Conservation (phyloP, 1,140 invertebrate genomes). For the Caerostris darwini region DNA sequence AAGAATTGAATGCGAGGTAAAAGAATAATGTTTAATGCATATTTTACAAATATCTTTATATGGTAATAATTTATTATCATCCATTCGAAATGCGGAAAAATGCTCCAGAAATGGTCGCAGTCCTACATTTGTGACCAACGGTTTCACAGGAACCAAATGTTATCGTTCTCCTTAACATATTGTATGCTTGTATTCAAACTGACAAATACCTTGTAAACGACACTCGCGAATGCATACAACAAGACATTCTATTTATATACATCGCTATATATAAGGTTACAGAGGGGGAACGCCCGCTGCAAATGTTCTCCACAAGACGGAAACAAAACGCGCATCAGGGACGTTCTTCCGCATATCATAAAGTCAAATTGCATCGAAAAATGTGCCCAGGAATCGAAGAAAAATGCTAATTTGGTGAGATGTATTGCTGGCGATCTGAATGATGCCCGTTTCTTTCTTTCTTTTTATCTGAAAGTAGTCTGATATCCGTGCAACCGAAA, state of each 20-base stretch:
- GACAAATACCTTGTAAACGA: background rate
- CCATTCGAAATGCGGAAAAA: too few relatives aligned
- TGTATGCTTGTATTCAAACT: background rate
- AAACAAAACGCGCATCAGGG: background rate
- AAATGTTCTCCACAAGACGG: background rate
- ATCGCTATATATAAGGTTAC: constrained; percentile 13
- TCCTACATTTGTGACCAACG: too few relatives aligned
- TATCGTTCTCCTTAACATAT: background rate
- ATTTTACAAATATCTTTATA: too few relatives aligned
- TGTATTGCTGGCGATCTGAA: constrained; percentile 36
- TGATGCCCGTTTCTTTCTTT: background rate
- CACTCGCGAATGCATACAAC: constrained; percentile 24
- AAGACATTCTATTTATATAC: constrained; percentile 56
- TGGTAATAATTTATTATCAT: too few relatives aligned
- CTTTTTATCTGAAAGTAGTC: too few relatives aligned
- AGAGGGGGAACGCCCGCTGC: background rate
- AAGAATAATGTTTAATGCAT: too few relatives aligned
- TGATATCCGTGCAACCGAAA: too few relatives aligned
- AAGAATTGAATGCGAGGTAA: too few relatives aligned
- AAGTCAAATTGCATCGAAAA: constrained; percentile 56
- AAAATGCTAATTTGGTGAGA: constrained; percentile 53
- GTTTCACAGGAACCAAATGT: background rate
- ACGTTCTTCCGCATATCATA: constrained; percentile 20
- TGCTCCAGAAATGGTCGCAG: too few relatives aligned
- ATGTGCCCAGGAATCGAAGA: constrained; percentile 8